A percentile compares a stretch with the other conserved stretches of the same genome.
These are phyloP conservation scores for Chloebia gouldiae DNA, from an alignment of 2,113 vertebrate genomes.

Conservation along the genomic window DNA sequence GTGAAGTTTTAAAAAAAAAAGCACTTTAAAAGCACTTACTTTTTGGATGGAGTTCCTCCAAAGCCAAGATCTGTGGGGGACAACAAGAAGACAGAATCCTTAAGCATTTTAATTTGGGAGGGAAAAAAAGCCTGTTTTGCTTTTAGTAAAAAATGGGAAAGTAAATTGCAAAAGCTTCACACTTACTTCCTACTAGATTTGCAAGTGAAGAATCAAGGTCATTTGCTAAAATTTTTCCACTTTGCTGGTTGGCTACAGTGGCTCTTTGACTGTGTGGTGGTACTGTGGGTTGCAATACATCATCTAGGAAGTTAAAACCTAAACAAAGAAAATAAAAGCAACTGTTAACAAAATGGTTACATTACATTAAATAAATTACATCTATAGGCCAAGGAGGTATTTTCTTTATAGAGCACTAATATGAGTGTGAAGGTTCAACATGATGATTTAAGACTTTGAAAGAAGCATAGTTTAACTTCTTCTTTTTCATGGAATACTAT, in stretches of 20 bases:
- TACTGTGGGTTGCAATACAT: conserved; percentile 82
- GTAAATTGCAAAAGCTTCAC: not conserved
- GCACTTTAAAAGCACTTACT: no score
- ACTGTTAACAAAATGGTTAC: not conserved
- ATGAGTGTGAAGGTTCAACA: not conserved
- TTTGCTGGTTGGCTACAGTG: conserved; percentile 69
- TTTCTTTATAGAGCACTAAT: not conserved
- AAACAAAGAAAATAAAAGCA: not conserved
- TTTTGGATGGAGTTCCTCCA: conserved; percentile 85
- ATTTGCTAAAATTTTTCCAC: conserved; percentile 79
- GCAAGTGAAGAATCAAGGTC: conserved; percentile 87
- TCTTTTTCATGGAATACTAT: not conserved
- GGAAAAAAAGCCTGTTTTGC: not conserved
- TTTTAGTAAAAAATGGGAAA: not conserved
- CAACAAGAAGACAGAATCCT: not conserved
- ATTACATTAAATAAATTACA: not conserved
- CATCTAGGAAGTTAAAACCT: conserved; percentile 81
- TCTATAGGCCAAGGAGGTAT: not conserved
- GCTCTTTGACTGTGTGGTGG: conserved; percentile 76
- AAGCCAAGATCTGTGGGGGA: conserved; percentile 82
- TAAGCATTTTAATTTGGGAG: not conserved
- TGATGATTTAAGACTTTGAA: not conserved
- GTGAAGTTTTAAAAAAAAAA: no score
- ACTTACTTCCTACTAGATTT: conserved; percentile 87
- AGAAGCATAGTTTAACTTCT: not conserved